Evolutionary conservation across 2,888 invertebrate genomes (phyloP), one percentile per base, ranked within the genome.

Genomic region (Stenodema calcarata): DNA sequence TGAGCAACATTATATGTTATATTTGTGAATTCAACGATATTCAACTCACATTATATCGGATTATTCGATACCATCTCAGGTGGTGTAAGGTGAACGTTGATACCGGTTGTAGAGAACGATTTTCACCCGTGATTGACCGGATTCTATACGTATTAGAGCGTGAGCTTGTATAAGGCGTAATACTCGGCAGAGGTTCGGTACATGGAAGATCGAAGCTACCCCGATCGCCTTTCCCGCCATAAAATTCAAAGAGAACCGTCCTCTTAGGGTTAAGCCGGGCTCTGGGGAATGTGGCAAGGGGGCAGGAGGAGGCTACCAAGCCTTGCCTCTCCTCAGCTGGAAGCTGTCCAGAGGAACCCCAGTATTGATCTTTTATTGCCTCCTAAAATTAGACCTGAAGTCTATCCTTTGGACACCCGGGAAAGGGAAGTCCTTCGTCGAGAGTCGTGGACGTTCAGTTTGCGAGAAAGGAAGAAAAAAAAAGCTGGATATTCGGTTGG

Each of bases 311-410:
- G 23, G 23, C 62, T 23, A 16, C 35, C 73, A 28, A 14, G 35
- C 73, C n/a, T 41, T 73, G 35, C 35, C 18, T 9, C 54, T 47
- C 80, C 80, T 80, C 80, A 50, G 82, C 82, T 82, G 82, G 82
- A 82, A 82, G 30, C 69, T 69, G 82, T 82, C 82, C 82, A 82
- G 82, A 69, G 9, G 54, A 27, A 70, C n/a, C 82, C 16, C 35
- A 35, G 82, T 82, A 82, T 82, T 82, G 82, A 82, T 82, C 82
- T 82, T 82, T 82, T 82, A 82, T 82, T 82, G 82, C 62, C 82
- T 18, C n/a, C 82, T 82, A 62, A 82, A 82, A 82, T 82, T 82
- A 82, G 82, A 82, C 9, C 69, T 41, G 82, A 47, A 82, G 47
- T 27, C 73, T 28, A 44, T 78, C 78, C 78, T 78, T 78, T 44